phyloP scores from a whole-genome alignment of 2,888 invertebrate species.

The Pyrgus malvae region DNA sequence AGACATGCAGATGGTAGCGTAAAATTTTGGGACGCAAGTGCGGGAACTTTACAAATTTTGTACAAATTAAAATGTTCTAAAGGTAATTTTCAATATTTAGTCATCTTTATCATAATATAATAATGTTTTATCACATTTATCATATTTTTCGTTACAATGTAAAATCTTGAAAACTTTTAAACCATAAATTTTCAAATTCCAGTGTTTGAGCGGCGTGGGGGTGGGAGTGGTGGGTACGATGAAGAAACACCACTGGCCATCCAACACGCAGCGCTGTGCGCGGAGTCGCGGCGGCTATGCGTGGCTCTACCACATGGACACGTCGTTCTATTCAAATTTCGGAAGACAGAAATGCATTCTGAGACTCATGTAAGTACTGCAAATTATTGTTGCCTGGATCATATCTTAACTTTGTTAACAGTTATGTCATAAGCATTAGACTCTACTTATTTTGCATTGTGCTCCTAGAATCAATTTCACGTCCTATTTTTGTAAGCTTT shows the following conservation, averaged over 20 bases:
- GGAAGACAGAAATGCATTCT: slow-evolving; percentile 92
- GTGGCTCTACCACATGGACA: slow-evolving; percentile 96
- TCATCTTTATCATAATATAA: neutral
- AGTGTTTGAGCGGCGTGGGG: slow-evolving; percentile 66
- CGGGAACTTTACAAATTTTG: slow-evolving; percentile 96
- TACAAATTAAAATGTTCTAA: slow-evolving; percentile 99
- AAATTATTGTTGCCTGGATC: neutral
- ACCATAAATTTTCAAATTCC: too few relatives aligned
- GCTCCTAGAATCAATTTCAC: too few relatives aligned
- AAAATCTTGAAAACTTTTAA: too few relatives aligned
- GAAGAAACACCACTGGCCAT: slow-evolving; percentile 96
- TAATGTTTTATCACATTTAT: too few relatives aligned
- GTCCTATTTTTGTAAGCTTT: too few relatives aligned
- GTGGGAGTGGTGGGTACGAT: slow-evolving; percentile 49
- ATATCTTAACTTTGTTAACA: neutral
- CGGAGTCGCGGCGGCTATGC: slow-evolving; percentile 92
- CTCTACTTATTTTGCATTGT: too few relatives aligned
- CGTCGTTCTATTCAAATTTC: slow-evolving; percentile 97
- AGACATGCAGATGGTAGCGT: slow-evolving; percentile 99
- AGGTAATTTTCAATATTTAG: slow-evolving; percentile 56
- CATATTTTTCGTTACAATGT: too few relatives aligned
- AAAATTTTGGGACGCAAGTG: slow-evolving; percentile 99
- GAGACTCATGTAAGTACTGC: slow-evolving; percentile 86
- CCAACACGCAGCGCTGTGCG: slow-evolving; percentile 94
- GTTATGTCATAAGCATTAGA: neutral